Conservation (phyloP, 2,888 invertebrate species). For the Sericinus montela region DNA sequence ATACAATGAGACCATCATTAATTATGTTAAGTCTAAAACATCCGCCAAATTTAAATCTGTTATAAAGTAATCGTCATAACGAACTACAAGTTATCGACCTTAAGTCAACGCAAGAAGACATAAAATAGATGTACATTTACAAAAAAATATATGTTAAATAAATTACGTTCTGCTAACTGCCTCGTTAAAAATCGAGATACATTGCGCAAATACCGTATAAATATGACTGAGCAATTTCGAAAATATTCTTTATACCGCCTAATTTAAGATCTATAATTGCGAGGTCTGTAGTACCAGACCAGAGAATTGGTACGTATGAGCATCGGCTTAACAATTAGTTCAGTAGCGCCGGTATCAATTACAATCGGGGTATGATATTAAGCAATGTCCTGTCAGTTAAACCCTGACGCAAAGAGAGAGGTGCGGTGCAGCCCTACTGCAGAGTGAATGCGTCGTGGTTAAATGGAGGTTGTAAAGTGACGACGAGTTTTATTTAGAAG, state of each 20-base stretch:
- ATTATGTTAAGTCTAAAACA: conserved; percentile 16
- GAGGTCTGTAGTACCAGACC: not conserved
- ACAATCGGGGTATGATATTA: conserved; percentile 34
- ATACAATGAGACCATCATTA: conserved; percentile 16
- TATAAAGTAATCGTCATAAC: not conserved
- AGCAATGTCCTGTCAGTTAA: conserved; percentile 33
- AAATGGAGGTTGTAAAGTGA: too few species aligned
- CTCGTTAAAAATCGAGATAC: conserved; percentile 22
- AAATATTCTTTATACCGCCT: conserved; percentile 5
- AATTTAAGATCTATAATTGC: conserved; percentile 5
- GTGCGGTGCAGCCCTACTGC: not conserved
- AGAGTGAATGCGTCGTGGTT: too few species aligned
- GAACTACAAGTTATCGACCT: conserved; percentile 3
- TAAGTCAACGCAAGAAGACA: conserved; percentile 4
- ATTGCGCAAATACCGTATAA: conserved; percentile 21
- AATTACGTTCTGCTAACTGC: conserved; percentile 23
- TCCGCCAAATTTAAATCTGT: conserved; percentile 9
- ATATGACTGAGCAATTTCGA: conserved; percentile 1
- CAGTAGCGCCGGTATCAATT: conserved; percentile 28
- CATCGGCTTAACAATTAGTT: conserved; percentile 14
- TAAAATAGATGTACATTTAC: not conserved
- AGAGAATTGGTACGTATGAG: conserved; percentile 6
- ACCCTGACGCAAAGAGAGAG: conserved; percentile 22
- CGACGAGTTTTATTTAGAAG: too few species aligned
- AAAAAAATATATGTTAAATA: conserved; percentile 17